Evolutionary conservation across 2,888 invertebrate genomes (phyloP).

Genomic region (Leucozona laternaria): DNA sequence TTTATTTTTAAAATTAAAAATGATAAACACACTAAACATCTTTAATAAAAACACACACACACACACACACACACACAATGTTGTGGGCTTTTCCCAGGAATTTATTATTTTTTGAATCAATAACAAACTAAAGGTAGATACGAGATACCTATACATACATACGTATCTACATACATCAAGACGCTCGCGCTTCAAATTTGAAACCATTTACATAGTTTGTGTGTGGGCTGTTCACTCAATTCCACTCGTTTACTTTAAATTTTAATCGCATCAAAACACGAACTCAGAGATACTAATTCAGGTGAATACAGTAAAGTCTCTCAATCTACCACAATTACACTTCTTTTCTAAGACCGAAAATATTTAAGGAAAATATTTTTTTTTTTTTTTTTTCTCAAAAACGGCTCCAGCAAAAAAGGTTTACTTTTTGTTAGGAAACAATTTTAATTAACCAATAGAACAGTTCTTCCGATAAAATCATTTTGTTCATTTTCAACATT

Average conservation of each 20-base stretch:
- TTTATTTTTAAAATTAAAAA: background rate
- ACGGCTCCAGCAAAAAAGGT: no score
- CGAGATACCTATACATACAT: no score
- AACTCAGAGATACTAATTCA: conserved; percentile 1
- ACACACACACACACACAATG: background rate
- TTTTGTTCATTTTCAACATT: no score
- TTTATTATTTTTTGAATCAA: background rate
- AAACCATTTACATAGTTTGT: background rate
- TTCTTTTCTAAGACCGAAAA: no score
- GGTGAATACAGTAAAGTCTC: background rate
- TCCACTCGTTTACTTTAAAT: background rate
- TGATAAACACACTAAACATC: background rate
- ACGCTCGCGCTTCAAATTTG: background rate
- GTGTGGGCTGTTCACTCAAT: background rate
- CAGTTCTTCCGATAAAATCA: no score
- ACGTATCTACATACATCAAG: background rate
- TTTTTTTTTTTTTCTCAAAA: no score
- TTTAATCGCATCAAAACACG: background rate
- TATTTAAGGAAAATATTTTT: no score
- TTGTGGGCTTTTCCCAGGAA: conserved; percentile 5
- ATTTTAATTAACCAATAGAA: no score
- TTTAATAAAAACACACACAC: background rate
- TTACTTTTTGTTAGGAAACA: no score
- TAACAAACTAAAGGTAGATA: background rate
- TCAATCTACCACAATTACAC: background rate